phyloP scores from a whole-genome alignment of 2,113 vertebrate species.

The Guaruba guarouba region DNA sequence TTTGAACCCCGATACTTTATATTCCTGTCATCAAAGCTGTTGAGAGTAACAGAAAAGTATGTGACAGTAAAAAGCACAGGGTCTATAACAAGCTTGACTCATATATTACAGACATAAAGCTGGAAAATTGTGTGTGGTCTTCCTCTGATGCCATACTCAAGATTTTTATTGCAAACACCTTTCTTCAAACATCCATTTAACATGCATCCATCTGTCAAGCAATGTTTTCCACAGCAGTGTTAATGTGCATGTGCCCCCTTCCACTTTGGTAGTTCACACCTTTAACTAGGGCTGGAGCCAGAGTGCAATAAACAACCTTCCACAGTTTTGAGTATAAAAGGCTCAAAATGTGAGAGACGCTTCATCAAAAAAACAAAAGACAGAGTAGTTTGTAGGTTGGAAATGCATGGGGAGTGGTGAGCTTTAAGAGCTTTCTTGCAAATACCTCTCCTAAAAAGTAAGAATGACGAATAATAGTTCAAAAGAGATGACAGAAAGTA shows the following conservation, averaged over 20 bases:
- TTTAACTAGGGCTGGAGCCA: slow-evolving; percentile 62
- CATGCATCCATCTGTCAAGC: slow-evolving; percentile 57
- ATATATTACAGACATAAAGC: neutral
- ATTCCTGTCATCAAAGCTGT: neutral
- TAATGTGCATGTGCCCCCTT: slow-evolving; percentile 48
- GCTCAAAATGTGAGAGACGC: slow-evolving; percentile 56
- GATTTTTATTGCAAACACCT: slow-evolving; percentile 68
- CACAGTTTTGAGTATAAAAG: slow-evolving; percentile 47
- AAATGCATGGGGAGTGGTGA: neutral
- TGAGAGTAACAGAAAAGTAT: neutral
- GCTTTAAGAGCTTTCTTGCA: neutral
- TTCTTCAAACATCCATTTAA: slow-evolving; percentile 63
- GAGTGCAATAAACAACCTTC: slow-evolving; percentile 65
- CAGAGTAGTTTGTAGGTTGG: neutral
- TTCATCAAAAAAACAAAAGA: slow-evolving; percentile 51
- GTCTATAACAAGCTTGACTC: slow-evolving; percentile 2
- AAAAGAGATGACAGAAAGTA: neutral
- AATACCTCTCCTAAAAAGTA: neutral
- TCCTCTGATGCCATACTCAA: slow-evolving; percentile 41
- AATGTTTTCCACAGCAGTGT: slow-evolving; percentile 41
- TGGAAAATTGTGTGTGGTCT: slow-evolving; percentile 58
- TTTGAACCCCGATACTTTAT: neutral
- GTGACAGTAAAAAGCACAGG: neutral
- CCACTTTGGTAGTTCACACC: slow-evolving; percentile 61
- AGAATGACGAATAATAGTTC: neutral